These are phyloP conservation scores for Dolichallabes microphthalmus DNA, from an alignment of 2,113 vertebrate genomes.

Conservation along the genomic window DNA sequence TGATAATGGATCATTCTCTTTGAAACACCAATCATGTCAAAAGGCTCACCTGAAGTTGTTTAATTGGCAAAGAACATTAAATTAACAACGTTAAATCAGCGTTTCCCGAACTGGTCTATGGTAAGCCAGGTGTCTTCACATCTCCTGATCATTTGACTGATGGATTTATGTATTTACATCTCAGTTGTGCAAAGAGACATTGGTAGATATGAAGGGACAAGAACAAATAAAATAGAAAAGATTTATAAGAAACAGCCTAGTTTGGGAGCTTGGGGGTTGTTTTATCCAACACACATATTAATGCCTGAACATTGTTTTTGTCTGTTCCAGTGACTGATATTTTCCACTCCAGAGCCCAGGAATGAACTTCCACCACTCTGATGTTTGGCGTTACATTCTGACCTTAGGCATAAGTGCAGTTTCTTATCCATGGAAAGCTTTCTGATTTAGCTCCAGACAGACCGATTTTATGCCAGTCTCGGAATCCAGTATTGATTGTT, in stretches of 20 bases:
- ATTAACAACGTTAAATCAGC: too few relatives aligned
- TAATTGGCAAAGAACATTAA: neutral
- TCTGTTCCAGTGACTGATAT: neutral
- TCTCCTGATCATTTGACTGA: neutral
- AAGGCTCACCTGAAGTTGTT: neutral
- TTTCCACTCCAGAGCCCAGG: conserved; percentile 9
- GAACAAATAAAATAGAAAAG: neutral
- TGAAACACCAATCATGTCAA: neutral
- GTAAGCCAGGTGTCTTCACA: neutral
- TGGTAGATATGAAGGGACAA: neutral
- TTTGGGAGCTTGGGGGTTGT: too few relatives aligned
- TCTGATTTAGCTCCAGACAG: neutral
- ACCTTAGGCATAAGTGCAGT: neutral
- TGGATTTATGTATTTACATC: neutral
- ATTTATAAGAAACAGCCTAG: neutral
- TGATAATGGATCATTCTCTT: too few relatives aligned
- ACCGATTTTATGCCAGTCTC: neutral
- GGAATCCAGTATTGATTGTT: neutral
- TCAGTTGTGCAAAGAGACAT: neutral
- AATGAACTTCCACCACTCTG: neutral
- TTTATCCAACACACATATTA: neutral
- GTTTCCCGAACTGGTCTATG: neutral
- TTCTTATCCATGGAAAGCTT: neutral
- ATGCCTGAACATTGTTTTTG: neutral
- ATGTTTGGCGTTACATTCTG: neutral